Conservation (phyloP, 2,888 invertebrate genomes). For the Dynastes grantii region DNA sequence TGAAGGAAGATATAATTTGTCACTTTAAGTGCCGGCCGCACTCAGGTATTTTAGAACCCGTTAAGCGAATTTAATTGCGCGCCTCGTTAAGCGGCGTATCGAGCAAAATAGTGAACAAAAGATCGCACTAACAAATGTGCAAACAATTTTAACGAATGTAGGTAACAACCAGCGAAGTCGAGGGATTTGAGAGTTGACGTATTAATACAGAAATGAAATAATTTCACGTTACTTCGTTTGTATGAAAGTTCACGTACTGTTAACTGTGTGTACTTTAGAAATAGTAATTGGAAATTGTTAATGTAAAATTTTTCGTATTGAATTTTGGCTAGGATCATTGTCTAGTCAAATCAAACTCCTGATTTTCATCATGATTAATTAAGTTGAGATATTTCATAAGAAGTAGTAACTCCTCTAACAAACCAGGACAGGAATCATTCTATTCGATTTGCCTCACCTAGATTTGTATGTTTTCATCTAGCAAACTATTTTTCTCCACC, state of each 20-base stretch:
- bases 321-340: too few species aligned
- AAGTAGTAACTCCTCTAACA: too few species aligned
- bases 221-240: background rate
- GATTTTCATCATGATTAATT: too few species aligned
- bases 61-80: background rate
- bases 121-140: background rate
- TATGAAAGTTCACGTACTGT: background rate
- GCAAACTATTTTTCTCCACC: too few species aligned
- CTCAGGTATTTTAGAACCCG: conserved; percentile 7
- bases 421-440: too few species aligned
- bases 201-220: background rate
- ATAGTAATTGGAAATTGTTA: too few species aligned
- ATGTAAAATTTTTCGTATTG: too few species aligned
- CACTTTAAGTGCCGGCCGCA: conserved; percentile 5
- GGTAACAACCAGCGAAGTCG: background rate
- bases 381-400: too few species aligned
- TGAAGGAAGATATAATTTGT: conserved; percentile 8
- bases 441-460: too few species aligned
- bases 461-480: too few species aligned
- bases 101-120: background rate
- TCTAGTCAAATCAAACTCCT: too few species aligned
- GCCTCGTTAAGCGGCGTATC: conserved; percentile 24
- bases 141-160: conserved; percentile 6
- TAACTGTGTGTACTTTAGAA: too few species aligned
- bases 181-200: background rate